Evolutionary conservation across 2,113 vertebrate genomes (phyloP).

Genomic region (Oncorhynchus gorbuscha): DNA sequence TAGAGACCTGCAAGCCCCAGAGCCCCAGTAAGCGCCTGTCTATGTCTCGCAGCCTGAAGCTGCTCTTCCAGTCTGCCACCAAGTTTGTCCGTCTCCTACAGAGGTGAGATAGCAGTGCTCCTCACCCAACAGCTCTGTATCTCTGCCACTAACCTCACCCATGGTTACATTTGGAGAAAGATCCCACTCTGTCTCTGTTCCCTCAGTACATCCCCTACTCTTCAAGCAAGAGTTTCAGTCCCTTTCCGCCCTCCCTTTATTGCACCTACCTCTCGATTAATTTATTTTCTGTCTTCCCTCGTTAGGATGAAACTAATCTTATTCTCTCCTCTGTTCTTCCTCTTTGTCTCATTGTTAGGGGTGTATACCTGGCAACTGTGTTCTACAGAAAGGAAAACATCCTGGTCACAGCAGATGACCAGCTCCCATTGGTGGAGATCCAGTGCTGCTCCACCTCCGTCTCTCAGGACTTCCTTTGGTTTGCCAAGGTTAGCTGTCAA

Average conservation of each 20-base stretch:
- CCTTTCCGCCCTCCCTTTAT: background rate
- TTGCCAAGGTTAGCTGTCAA: slow-evolving; percentile 67
- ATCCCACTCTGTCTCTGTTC: background rate
- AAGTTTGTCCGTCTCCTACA: slow-evolving; percentile 78
- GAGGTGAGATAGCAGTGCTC: slow-evolving; percentile 56
- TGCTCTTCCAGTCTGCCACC: slow-evolving; percentile 77
- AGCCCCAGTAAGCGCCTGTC: slow-evolving; percentile 68
- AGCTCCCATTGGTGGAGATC: slow-evolving; percentile 77
- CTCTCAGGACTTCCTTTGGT: slow-evolving; percentile 75
- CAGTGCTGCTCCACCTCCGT: slow-evolving; percentile 75
- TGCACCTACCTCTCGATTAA: background rate
- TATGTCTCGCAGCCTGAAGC: slow-evolving; percentile 77
- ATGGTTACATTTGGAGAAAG: background rate
- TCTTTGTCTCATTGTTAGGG: slow-evolving; percentile 54
- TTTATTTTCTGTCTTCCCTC: background rate
- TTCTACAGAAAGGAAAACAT: slow-evolving; percentile 77
- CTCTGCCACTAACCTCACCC: background rate
- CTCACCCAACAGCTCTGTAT: background rate
- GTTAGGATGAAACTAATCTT: background rate
- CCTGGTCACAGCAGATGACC: slow-evolving; percentile 74
- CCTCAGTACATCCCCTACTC: background rate
- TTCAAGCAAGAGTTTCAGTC: too few relatives aligned
- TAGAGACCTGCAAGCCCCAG: slow-evolving; percentile 67
- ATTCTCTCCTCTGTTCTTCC: background rate
- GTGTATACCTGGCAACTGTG: slow-evolving; percentile 73